These are phyloP conservation scores for Microtus agrestis DNA, from an alignment of 2,797 vertebrate species.

Conservation along the genomic window DNA sequence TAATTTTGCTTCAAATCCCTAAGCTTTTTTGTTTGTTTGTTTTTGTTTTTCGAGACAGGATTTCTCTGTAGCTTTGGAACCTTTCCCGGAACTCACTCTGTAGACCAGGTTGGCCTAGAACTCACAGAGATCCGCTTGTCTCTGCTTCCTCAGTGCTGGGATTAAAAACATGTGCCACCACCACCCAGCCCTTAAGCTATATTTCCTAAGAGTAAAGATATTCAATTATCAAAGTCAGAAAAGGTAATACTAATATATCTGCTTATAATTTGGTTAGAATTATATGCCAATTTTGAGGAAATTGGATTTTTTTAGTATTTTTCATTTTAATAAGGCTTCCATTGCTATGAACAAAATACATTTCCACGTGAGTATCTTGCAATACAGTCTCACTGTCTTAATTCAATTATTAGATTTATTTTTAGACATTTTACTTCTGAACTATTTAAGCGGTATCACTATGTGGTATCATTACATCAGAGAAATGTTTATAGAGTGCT, in stretches of 20 bases:
- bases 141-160: too few relatives aligned
- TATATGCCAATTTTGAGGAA: constrained; percentile 13
- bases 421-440: constrained; percentile 36
- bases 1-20: neutral
- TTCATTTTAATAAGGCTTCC: neutral
- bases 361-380: constrained; percentile 1
- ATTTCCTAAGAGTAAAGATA: neutral
- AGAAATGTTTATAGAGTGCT: constrained; percentile 5
- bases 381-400: neutral
- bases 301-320: neutral
- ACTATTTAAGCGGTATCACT: neutral
- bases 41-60: too few relatives aligned
- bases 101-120: too few relatives aligned
- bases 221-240: neutral
- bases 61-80: too few relatives aligned
- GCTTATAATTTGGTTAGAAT: neutral
- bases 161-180: too few relatives aligned
- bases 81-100: too few relatives aligned
- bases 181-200: neutral
- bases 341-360: constrained; percentile 8
- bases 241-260: neutral
- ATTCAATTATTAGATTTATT: constrained; percentile 10
- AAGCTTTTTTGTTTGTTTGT: neutral
- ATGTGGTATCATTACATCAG: neutral
- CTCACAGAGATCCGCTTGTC: too few relatives aligned